Evolutionary conservation across 1,140 invertebrate species (phyloP), one percentile per base, ranked within the genome.

Genomic region (Manduca sexta): DNA sequence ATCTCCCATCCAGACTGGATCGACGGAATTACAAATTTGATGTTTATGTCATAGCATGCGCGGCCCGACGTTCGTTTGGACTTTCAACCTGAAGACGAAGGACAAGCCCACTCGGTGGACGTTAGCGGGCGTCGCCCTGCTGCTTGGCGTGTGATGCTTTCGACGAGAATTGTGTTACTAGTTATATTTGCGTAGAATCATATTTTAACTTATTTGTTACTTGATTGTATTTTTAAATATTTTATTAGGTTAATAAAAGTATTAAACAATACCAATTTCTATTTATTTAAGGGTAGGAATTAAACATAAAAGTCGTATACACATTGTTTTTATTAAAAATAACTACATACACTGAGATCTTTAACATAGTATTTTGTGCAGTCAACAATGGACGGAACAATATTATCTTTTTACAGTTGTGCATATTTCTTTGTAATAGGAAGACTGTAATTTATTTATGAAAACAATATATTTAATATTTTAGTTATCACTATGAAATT

Each of bases 41-140:
- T 17, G 16, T 34, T 48, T 35, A 35, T 52, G 41, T 62, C 62
- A 8, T 55, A 89, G 90, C 63, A 88, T 87, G 65, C 88, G 97
- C 54, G 97, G 97, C 2, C 93, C 93, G 2, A 98, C 96, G 0
- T 99, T 92, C 70, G 95, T 98, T 1, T 98, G 97, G 96, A 98
- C 96, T 0, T 98, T 98, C 72, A 97, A 97, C 82, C 86, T 99
- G 8, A 96, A 94, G 87, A 95, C 92, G 0, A 94, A 93, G 74
- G 95, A 97, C 62, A 95, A 94, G 59, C 86, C 96, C 0, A 90
- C 94, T 0, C 96, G 96, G 67, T 99, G 97, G 97, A 93, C 95
- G 2, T 82, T 98, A 16, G 97, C 93, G 11, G 97, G 97, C 8
- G 96, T 98, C 0, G 95, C 95, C 5, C 89, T 99, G 21, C 79